Conservation (phyloP, 2,113 vertebrate genomes). For the Myotis lucifugus region DNA sequence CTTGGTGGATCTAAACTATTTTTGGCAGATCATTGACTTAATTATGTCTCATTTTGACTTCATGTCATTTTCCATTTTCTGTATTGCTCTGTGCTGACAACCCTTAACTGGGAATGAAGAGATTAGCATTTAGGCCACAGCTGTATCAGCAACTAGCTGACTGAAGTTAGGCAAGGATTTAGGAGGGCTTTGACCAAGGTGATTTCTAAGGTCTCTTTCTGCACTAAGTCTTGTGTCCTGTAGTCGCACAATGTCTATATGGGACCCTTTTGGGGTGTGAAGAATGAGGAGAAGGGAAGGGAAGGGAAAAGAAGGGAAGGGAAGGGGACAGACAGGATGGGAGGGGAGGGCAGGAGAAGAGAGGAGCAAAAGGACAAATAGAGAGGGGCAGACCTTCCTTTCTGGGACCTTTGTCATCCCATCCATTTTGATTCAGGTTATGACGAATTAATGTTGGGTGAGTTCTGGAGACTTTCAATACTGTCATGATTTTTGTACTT, state of each 20-base stretch:
- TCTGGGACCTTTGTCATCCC: neutral
- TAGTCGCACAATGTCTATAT: neutral
- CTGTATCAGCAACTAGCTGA: neutral
- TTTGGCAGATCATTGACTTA: neutral
- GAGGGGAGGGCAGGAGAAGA: neutral
- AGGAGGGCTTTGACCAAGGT: neutral
- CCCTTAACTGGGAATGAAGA: neutral
- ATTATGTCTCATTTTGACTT: conserved; percentile 45
- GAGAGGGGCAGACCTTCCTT: neutral
- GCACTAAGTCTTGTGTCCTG: neutral
- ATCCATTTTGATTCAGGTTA: neutral
- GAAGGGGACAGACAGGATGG: neutral
- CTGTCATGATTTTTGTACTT: neutral
- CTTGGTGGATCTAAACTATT: neutral
- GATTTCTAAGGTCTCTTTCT: conserved; percentile 4
- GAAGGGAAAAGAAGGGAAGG: neutral
- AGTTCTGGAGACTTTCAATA: conserved; percentile 7
- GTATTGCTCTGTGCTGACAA: neutral
- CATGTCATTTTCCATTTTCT: conserved; percentile 35
- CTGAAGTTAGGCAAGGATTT: neutral
- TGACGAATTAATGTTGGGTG: neutral
- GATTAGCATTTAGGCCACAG: neutral
- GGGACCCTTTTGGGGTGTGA: neutral
- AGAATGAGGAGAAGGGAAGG: neutral
- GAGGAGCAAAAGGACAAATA: neutral